Evolutionary conservation across 2,113 vertebrate species (phyloP).

Genomic region (Nothocercus julius): DNA sequence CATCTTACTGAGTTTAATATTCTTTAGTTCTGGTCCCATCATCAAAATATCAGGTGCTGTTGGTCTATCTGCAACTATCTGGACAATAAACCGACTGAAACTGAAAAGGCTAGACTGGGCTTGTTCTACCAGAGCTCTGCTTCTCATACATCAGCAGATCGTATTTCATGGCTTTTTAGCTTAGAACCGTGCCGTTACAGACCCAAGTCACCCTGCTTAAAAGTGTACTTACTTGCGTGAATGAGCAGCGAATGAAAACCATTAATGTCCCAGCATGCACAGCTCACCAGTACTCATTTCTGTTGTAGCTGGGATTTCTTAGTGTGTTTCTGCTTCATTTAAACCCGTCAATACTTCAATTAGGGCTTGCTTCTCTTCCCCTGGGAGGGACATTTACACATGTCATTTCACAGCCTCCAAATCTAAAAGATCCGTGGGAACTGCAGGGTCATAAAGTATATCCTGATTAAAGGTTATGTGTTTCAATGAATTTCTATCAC

Average conservation of each 20-base stretch:
- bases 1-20: not conserved
- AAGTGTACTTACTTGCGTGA: conserved; percentile 70
- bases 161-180: conserved; percentile 75
- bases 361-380: conserved; percentile 73
- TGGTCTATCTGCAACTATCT: not conserved
- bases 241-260: conserved; percentile 70
- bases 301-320: conserved; percentile 27
- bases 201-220: conserved; percentile 60
- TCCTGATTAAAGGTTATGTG: conserved; percentile 28
- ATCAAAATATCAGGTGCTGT: not conserved
- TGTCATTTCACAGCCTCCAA: conserved; percentile 61
- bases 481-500: not conserved
- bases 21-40: not conserved
- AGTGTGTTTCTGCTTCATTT: conserved; percentile 83
- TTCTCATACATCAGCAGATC: conserved; percentile 55
- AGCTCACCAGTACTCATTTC: conserved; percentile 13
- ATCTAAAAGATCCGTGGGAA: conserved; percentile 25
- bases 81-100: not conserved
- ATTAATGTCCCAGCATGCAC: conserved; percentile 58
- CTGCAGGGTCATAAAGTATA: conserved; percentile 17
- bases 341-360: conserved; percentile 82
- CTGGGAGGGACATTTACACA: conserved; percentile 66
- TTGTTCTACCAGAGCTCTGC: conserved; percentile 24
- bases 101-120: not conserved
- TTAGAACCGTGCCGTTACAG: conserved; percentile 49